phyloP scores from a whole-genome alignment of 2,888 invertebrate species.

The Drosophila mulleri region DNA sequence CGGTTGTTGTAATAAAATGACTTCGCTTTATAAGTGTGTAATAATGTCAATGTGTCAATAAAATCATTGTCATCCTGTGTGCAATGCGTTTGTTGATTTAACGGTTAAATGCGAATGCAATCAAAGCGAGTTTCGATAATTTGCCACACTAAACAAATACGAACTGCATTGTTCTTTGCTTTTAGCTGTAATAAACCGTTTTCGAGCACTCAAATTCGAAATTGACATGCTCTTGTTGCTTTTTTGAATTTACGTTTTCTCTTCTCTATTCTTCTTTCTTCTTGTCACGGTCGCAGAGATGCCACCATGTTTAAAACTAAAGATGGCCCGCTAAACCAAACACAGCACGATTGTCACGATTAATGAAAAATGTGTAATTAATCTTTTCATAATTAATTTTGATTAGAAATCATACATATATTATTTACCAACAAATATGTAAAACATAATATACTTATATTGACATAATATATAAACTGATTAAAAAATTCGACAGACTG shows the following conservation, averaged over 20 bases:
- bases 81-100: slow-evolving; percentile 22
- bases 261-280: neutral
- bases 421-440: neutral
- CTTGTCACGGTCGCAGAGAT: neutral
- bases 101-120: slow-evolving; percentile 24
- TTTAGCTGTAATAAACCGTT: neutral
- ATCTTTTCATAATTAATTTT: neutral
- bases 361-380: neutral
- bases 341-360: neutral
- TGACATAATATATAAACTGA: slow-evolving; percentile 4
- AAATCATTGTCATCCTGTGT: slow-evolving; percentile 23
- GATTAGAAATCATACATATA: neutral
- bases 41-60: slow-evolving; percentile 58
- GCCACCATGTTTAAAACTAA: neutral
- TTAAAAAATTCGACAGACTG: neutral
- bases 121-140: neutral
- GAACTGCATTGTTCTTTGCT: neutral
- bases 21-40: slow-evolving; percentile 42
- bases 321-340: neutral
- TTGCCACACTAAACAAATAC: neutral
- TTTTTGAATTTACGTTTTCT: neutral
- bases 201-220: neutral
- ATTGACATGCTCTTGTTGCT: neutral
- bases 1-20: slow-evolving; percentile 43
- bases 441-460: slow-evolving; percentile 4